phyloP scores from a whole-genome alignment of 2,888 invertebrate species.

The Conops quadrifasciatus region DNA sequence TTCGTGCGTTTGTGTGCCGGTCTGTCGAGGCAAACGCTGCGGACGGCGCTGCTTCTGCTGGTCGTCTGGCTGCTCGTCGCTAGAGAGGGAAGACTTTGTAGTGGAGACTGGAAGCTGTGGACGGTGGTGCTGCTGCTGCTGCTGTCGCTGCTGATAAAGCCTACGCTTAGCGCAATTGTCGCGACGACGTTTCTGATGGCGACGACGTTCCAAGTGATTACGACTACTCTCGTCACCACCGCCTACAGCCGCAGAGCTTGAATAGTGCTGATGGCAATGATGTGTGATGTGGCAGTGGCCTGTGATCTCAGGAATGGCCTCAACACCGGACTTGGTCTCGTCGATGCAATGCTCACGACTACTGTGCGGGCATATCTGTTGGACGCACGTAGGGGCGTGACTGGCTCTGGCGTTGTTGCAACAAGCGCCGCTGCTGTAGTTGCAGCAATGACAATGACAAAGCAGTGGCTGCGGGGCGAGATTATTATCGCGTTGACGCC shows the following conservation, averaged over 20 bases:
- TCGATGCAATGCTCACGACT: conserved; percentile 41
- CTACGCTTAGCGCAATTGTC: conserved; percentile 29
- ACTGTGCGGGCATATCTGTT: conserved; percentile 33
- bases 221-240: conserved; percentile 24
- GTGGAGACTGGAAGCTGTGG: conserved; percentile 47
- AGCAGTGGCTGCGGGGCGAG: conserved; percentile 38
- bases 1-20: conserved; percentile 45
- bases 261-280: conserved; percentile 46
- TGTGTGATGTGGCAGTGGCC: conserved; percentile 47
- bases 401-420: conserved; percentile 38
- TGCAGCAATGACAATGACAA: conserved; percentile 41
- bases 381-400: conserved; percentile 38
- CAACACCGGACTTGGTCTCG: conserved; percentile 40
- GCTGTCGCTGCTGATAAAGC: conserved; percentile 12
- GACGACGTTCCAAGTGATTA: conserved; percentile 17
- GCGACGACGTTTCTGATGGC: conserved; percentile 37
- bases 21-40: conserved; percentile 32
- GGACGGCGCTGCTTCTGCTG: conserved; percentile 36
- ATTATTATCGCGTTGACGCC: conserved; percentile 35
- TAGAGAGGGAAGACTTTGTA: conserved; percentile 59
- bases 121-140: conserved; percentile 41
- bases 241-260: conserved; percentile 39
- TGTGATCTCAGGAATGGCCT: conserved; percentile 38
- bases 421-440: conserved; percentile 33
- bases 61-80: conserved; percentile 48